Base-by-base conservation (phyloP, 2,888 invertebrate species). In the Platycheirus rosarum region DNA sequence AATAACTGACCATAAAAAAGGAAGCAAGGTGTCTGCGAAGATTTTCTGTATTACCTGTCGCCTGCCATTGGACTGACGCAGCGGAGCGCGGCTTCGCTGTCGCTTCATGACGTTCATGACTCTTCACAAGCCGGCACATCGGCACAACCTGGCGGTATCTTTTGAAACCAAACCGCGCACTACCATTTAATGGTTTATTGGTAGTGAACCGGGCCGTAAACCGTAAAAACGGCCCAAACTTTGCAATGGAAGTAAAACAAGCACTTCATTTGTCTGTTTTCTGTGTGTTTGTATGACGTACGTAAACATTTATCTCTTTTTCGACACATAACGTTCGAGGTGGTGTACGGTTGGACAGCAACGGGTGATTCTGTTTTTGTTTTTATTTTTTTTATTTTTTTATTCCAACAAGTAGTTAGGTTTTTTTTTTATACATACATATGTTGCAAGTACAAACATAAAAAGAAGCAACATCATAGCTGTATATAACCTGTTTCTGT, bases 11-110 rank as follows among this genome's bases (percentile, higher is more conserved):
- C 80, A 70, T 73, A 65, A 76, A 80, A n/a, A 80, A 76, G 66
- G 76, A 80, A 76, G 76, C 53, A 66, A 75, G 71, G 60, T 70
- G 70, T 57, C 73, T 78, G 18, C 40, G 44, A 80, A 75, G 75
- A 80, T 80, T 80, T 80, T 76, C 80, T 76, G 76, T 46, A 76
- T 76, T 76, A 80, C 76, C 76, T 80, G 80, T 76, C 76, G 76
- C 53, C 70, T 49, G 63, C 55, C 53, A 62, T 44, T 32, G 55
- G 55, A 53, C 51, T 32, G 57, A 71, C 48, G 13, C 14, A 16
- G 16, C 23, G 55, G 2, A 4, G 42, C 14, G 32, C 32, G 55
- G 40, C 48, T 37, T 23, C 46, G 18, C 32, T 65, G 63, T 40
- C 57, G 48, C 40, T 53, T 62, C 57, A 29, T 29, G 29, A 16